Evolutionary conservation across 2,113 vertebrate genomes (phyloP), one percentile per base, ranked within the genome.

Genomic region (Cavia aperea): DNA sequence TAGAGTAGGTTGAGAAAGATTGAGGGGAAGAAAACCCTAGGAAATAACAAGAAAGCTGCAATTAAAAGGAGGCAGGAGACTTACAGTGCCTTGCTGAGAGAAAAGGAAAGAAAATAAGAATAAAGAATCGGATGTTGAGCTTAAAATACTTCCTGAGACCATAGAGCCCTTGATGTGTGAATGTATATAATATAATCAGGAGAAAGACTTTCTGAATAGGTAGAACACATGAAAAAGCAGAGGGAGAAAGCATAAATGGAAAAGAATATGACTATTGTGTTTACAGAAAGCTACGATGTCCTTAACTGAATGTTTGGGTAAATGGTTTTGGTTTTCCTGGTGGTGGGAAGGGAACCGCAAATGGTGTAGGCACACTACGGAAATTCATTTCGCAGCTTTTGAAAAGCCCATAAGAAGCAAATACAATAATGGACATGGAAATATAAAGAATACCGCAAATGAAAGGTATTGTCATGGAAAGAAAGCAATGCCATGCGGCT

Each of bases 241-340:
- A 83, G 26, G 43, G 31, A 88, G 63, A 88, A 62, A 75, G 14
- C 81, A 68, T 75, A 93, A 68, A 86, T 16, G 2, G 26, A 49
- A 86, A 89, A 75, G 88, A 90, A 78, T 73, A 4, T 58, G 81
- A 58, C 24, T 33, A 58, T 91, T 89, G 54, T 93, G 75, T 86
- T 81, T 77, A 66, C 62, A 65, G 62, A 95, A 89, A 81, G 39
- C 81, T 5, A 0, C 0, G 10, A 39, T 87, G 65, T 94, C 92
- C 94, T 96, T 89, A 70, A 72, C 83, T 77, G 89, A 89, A 83
- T 77, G 92, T 81, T 90, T 86, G 54, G 78, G 56, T 87, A 26
- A 95, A 81, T 43, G 75, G 75, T 36, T 94, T 95, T 58, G 46
- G 86, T 88, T 93, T 90, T 86, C 81, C 81, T 86, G 70, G 33